These are phyloP conservation scores for Poeciliopsis presidionis DNA, from an alignment of 2,797 vertebrate species.

Conservation along the genomic window DNA sequence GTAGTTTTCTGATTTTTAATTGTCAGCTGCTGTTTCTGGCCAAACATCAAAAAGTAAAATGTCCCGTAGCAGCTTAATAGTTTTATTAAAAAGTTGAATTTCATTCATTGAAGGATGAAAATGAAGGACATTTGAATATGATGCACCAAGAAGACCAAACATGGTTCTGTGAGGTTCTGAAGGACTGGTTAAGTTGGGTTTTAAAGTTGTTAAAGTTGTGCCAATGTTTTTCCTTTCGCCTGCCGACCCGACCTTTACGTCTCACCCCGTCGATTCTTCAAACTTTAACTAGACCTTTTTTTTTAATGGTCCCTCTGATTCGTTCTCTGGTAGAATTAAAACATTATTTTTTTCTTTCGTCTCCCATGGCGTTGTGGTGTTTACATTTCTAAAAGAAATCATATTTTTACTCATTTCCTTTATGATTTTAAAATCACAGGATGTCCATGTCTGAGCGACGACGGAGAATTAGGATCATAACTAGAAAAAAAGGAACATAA, in stretches of 20 bases:
- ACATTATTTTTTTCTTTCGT: slow-evolving; percentile 48
- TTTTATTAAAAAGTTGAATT: background rate
- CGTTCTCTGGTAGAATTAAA: slow-evolving; percentile 63
- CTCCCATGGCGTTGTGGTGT: slow-evolving; percentile 74
- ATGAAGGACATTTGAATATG: background rate
- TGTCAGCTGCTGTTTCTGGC: too few species aligned
- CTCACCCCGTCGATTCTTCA: slow-evolving; percentile 52
- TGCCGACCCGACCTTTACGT: slow-evolving; percentile 41
- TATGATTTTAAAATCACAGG: slow-evolving; percentile 19
- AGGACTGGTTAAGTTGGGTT: background rate
- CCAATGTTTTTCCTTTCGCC: slow-evolving; percentile 63
- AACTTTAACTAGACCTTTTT: slow-evolving; percentile 67
- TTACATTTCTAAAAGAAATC: slow-evolving; percentile 69
- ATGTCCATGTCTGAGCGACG: slow-evolving; percentile 14
- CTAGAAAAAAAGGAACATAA: too few species aligned
- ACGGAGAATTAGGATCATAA: too few species aligned
- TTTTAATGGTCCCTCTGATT: slow-evolving; percentile 47
- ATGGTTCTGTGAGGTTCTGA: background rate
- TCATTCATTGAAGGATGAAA: background rate
- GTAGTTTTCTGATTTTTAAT: too few species aligned
- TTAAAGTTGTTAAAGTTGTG: slow-evolving; percentile 77
- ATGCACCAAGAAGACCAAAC: background rate
- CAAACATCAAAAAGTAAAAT: background rate
- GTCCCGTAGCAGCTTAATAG: background rate
- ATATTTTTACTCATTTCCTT: slow-evolving; percentile 56